Percentiles rank a stretch among this genome's conserved stretches.
These are phyloP conservation scores for Nymphalis c-album DNA, from an alignment of 2,888 invertebrate genomes.

Conservation along the genomic window DNA sequence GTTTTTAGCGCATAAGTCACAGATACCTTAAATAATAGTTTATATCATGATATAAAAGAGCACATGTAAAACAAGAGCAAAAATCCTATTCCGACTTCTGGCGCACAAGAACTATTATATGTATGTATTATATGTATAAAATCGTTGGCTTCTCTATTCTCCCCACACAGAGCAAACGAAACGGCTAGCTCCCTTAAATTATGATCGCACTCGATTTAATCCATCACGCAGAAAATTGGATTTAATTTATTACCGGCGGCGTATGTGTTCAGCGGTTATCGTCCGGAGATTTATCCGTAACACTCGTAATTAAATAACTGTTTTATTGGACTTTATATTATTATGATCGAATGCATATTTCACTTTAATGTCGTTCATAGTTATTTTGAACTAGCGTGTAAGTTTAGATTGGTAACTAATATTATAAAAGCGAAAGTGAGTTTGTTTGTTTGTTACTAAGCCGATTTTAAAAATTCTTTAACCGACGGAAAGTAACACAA, in stretches of 20 bases:
- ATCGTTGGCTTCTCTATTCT: background rate
- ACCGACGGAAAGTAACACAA: too few species aligned
- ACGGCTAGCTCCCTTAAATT: conserved; percentile 27
- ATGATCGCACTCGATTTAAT: conserved; percentile 35
- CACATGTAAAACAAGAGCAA: background rate
- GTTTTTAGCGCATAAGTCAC: too few species aligned
- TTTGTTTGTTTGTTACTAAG: too few species aligned
- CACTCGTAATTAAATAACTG: conserved; percentile 18
- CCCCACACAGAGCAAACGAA: conserved; percentile 16
- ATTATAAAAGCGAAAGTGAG: too few species aligned
- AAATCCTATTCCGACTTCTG: background rate
- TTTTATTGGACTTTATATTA: conserved; percentile 1
- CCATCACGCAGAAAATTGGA: conserved; percentile 32
- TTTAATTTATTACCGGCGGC: conserved; percentile 30
- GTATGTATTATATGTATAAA: too few species aligned
- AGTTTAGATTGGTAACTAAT: too few species aligned
- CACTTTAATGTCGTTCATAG: too few species aligned
- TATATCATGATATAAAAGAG: background rate
- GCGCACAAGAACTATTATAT: background rate
- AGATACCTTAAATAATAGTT: too few species aligned
- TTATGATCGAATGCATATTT: background rate
- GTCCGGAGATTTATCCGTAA: conserved; percentile 22
- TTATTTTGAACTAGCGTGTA: too few species aligned
- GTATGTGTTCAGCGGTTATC: conserved; percentile 24
- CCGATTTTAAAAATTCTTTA: too few species aligned